Evolutionary conservation across 2,888 invertebrate genomes (phyloP).

Genomic region (Lomographa bimaculata): DNA sequence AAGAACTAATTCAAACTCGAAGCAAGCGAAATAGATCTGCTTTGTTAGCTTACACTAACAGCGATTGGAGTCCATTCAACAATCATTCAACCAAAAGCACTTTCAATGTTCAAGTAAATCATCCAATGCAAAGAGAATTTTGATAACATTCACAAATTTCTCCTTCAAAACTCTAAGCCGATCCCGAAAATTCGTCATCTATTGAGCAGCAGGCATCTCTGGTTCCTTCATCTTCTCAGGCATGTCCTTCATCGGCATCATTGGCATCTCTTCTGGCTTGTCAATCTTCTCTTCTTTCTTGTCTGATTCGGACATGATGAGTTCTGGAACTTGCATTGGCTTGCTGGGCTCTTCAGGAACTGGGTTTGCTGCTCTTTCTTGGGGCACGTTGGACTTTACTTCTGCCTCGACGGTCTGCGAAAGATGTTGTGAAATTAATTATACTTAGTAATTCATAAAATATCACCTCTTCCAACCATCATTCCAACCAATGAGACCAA

Average conservation of each 20-base stretch:
- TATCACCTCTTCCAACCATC: too few relatives aligned
- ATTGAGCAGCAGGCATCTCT: constrained; percentile 30
- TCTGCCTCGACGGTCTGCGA: constrained; percentile 41
- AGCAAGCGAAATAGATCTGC: not conserved
- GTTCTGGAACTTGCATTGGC: constrained; percentile 68
- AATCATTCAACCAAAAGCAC: too few relatives aligned
- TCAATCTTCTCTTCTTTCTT: constrained; percentile 54
- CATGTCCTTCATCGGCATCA: constrained; percentile 22
- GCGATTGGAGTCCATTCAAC: too few relatives aligned
- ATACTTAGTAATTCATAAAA: too few relatives aligned
- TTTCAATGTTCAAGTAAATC: not conserved
- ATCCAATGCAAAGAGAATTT: constrained; percentile 5
- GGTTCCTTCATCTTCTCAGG: constrained; percentile 35
- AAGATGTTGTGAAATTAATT: too few relatives aligned
- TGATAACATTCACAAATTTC: not conserved
- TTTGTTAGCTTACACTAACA: too few relatives aligned
- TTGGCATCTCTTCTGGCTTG: constrained; percentile 40
- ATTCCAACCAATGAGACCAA: too few relatives aligned
- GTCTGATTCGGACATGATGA: constrained; percentile 68
- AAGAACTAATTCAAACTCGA: constrained; percentile 10
- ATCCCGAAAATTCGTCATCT: constrained; percentile 14
- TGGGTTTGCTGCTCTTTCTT: constrained; percentile 46
- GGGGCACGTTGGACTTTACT: constrained; percentile 43
- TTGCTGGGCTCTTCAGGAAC: constrained; percentile 44
- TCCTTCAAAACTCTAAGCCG: constrained; percentile 6